A percentile compares a stretch with the other conserved stretches of the same genome.
Conservation (phyloP, 2,888 invertebrate species). For the Noctua pronuba region DNA sequence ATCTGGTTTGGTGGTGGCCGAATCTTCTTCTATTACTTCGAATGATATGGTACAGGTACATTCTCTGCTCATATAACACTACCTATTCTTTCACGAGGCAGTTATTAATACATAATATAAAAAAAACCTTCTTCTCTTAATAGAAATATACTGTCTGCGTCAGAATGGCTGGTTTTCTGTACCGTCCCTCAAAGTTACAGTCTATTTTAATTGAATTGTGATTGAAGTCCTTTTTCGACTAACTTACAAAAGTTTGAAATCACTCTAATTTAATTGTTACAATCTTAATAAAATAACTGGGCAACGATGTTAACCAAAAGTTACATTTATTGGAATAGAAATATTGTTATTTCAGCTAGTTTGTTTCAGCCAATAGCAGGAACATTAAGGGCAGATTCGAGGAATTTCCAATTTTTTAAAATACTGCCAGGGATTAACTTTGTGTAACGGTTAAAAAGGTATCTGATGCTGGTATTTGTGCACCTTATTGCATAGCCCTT, state of each 20-base stretch:
- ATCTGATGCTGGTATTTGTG: not conserved
- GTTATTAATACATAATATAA: not conserved
- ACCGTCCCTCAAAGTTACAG: conserved; percentile 6
- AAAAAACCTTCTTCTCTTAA: not conserved
- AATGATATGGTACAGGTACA: not conserved
- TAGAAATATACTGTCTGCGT: not conserved
- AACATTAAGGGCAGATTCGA: not conserved
- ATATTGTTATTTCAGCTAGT: not conserved
- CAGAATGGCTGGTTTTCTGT: too few relatives aligned
- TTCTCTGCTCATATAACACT: not conserved
- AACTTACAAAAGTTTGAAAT: conserved; percentile 33
- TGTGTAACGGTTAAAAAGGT: not conserved
- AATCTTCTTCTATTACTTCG: not conserved
- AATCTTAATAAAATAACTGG: conserved; percentile 29
- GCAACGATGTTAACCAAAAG: conserved; percentile 1
- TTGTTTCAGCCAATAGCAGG: not conserved
- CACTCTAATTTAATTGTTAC: conserved; percentile 19
- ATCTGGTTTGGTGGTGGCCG: not conserved
- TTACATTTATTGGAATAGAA: not conserved
- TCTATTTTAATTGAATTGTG: conserved; percentile 46
- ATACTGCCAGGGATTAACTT: not conserved
- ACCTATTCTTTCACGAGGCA: not conserved
- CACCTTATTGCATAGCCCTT: not conserved
- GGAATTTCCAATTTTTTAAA: not conserved
- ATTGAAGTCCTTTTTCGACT: conserved; percentile 13